phyloP scores from a whole-genome alignment of 2,888 invertebrate species.

The Trichopria drosophilae region DNA sequence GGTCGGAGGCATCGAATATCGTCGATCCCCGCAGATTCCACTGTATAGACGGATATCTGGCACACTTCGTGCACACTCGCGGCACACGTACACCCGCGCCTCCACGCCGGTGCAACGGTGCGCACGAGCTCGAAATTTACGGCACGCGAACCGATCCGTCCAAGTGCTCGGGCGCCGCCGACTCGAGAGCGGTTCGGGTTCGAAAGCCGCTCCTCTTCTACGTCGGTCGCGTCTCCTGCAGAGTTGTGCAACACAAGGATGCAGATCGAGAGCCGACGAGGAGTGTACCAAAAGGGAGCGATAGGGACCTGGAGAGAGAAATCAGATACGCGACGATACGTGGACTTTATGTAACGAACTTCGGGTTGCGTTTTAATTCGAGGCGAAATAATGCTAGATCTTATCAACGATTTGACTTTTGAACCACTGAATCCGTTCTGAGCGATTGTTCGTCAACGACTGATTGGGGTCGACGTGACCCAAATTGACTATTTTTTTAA shows the following conservation, averaged over 20 bases:
- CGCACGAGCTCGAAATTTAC: slow-evolving; percentile 58
- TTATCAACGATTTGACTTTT: too few species aligned
- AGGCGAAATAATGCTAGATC: too few species aligned
- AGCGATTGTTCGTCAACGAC: too few species aligned
- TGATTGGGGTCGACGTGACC: too few species aligned
- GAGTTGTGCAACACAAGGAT: too few species aligned
- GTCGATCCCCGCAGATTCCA: slow-evolving; percentile 32
- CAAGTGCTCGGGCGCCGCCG: slow-evolving; percentile 21
- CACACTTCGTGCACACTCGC: slow-evolving; percentile 57
- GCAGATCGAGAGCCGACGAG: slow-evolving; percentile 26
- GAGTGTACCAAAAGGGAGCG: not conserved
- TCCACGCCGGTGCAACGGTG: slow-evolving; percentile 42
- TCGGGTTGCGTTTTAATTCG: too few species aligned
- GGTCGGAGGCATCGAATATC: slow-evolving; percentile 34
- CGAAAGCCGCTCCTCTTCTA: slow-evolving; percentile 37
- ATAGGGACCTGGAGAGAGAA: not conserved
- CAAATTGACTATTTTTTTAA: too few species aligned
- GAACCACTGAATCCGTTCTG: too few species aligned
- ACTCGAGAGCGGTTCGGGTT: slow-evolving; percentile 13
- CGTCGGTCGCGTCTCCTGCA: slow-evolving; percentile 34
- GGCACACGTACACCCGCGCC: slow-evolving; percentile 52
- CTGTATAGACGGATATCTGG: slow-evolving; percentile 49
- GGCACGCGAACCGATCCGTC: slow-evolving; percentile 52
- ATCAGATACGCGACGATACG: slow-evolving; percentile 24
- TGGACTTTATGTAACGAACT: too few species aligned